phyloP scores from a whole-genome alignment of 2,888 invertebrate species.

The Melolontha melolontha region DNA sequence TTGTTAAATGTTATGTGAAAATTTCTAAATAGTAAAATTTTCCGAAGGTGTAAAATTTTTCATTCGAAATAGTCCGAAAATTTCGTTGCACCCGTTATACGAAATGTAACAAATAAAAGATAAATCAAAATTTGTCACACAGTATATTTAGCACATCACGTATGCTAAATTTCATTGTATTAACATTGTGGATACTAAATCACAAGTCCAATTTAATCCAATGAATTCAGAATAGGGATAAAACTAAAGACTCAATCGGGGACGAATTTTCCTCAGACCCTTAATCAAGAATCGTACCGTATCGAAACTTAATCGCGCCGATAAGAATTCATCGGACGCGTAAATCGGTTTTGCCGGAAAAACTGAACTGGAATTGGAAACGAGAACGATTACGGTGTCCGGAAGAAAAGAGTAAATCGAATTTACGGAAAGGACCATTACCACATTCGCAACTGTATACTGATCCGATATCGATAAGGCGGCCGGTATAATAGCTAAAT shows the following conservation, averaged over 20 bases:
- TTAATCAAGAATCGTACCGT: slow-evolving; percentile 28
- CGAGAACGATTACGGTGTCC: slow-evolving; percentile 59
- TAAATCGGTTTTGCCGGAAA: slow-evolving; percentile 62
- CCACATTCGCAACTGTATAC: slow-evolving; percentile 41
- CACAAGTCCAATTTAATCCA: too few relatives aligned
- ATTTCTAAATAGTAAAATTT: too few relatives aligned
- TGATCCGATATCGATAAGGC: slow-evolving; percentile 33
- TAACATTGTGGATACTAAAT: too few relatives aligned
- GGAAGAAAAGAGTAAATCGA: slow-evolving; percentile 60
- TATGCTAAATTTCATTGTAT: too few relatives aligned
- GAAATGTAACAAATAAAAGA: too few relatives aligned
- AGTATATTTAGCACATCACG: too few relatives aligned
- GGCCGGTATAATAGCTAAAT: slow-evolving; percentile 39
- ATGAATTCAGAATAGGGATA: neutral
- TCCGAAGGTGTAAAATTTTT: too few relatives aligned
- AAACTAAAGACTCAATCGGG: too few relatives aligned
- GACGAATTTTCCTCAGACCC: neutral
- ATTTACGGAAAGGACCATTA: slow-evolving; percentile 54
- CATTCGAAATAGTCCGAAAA: too few relatives aligned
- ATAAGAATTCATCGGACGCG: slow-evolving; percentile 54
- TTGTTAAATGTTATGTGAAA: too few relatives aligned
- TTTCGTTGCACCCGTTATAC: too few relatives aligned
- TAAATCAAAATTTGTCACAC: too few relatives aligned
- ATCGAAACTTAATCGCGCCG: slow-evolving; percentile 21
- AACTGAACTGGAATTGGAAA: slow-evolving; percentile 62